Conservation (phyloP, 2,888 invertebrate genomes). For the Lymantria dispar region DNA sequence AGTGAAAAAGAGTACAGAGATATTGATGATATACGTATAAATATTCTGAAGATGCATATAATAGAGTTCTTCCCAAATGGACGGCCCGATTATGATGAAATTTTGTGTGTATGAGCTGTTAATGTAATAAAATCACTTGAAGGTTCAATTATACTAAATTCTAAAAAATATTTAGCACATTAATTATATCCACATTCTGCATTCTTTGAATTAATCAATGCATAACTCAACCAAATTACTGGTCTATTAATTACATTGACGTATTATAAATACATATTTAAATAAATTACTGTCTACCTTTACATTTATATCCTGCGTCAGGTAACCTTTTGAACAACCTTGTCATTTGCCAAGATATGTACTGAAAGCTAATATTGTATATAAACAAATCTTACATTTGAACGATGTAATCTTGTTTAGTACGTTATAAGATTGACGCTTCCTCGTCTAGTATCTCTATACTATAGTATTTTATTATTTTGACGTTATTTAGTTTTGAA, state of each 20-base stretch:
- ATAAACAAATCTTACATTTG: conserved; percentile 27
- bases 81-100: no score
- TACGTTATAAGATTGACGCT: conserved; percentile 31
- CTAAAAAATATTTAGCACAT: background rate
- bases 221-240: no score
- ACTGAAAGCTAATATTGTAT: conserved; percentile 37
- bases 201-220: no score
- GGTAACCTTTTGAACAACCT: conserved; percentile 42
- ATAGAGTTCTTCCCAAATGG: no score
- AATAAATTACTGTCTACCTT: conserved; percentile 11
- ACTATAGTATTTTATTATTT: conserved; percentile 8
- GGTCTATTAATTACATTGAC: background rate
- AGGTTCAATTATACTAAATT: background rate
- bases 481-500: background rate
- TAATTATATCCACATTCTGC: no score
- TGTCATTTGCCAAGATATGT: conserved; percentile 38
- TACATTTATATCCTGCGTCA: conserved; percentile 25
- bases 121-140: background rate
- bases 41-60: no score
- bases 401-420: conserved; percentile 33
- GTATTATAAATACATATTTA: conserved; percentile 7
- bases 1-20: no score
- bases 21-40: no score
- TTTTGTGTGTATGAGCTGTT: no score
- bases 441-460: conserved; percentile 27